These are phyloP conservation scores for Bettongia penicillata DNA, from an alignment of 2,113 vertebrate genomes.

Conservation along the genomic window DNA sequence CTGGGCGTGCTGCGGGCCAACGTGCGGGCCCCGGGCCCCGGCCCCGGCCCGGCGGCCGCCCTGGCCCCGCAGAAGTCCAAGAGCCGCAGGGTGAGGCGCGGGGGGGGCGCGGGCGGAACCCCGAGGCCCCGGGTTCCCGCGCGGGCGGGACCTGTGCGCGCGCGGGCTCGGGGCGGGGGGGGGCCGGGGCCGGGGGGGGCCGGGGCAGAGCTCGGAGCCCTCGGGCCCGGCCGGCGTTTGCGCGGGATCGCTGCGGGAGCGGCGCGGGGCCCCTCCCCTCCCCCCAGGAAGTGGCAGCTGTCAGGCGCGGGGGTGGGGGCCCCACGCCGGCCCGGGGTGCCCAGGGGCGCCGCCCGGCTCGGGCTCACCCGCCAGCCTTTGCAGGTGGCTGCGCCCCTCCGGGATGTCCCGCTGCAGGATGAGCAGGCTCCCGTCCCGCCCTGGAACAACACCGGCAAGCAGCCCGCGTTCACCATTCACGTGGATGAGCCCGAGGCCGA, in stretches of 20 bases:
- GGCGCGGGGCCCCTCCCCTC: not conserved
- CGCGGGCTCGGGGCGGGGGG: not conserved
- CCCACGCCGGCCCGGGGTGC: no score
- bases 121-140: not conserved
- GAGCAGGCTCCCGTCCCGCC: slow-evolving; percentile 81
- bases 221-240: not conserved
- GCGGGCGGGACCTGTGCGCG: not conserved
- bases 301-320: not conserved
- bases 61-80: slow-evolving; percentile 79
- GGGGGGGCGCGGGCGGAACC: slow-evolving; percentile 9
- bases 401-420: slow-evolving; percentile 80
- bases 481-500: slow-evolving; percentile 90
- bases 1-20: slow-evolving; percentile 87
- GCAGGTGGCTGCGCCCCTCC: slow-evolving; percentile 78
- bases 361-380: not conserved
- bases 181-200: not conserved
- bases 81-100: slow-evolving; percentile 79
- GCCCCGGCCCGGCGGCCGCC: slow-evolving; percentile 50
- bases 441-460: slow-evolving; percentile 83
- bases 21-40: slow-evolving; percentile 62
- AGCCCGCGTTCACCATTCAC: slow-evolving; percentile 88
- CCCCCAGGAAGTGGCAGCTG: not conserved
- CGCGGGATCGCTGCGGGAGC: not conserved
- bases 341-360: no score
- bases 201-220: no score